These are phyloP conservation scores for Brachynemurus nebulosus DNA, from an alignment of 2,888 invertebrate genomes.

Conservation along the genomic window DNA sequence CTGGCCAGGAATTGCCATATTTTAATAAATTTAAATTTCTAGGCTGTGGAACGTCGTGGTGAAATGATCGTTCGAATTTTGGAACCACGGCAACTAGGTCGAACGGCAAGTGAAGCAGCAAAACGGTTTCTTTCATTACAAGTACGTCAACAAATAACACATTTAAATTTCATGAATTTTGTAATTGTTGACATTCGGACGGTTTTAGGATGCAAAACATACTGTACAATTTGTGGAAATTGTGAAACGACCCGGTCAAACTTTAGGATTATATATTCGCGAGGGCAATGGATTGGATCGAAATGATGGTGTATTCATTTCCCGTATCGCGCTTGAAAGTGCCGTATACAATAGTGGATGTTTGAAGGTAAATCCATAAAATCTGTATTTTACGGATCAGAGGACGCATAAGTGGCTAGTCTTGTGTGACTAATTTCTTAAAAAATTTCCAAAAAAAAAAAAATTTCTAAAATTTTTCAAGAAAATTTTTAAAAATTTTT, in stretches of 20 bases:
- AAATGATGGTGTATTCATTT: slow-evolving; percentile 95
- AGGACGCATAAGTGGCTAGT: no score
- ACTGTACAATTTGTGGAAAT: slow-evolving; percentile 91
- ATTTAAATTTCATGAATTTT: not conserved
- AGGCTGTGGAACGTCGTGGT: slow-evolving; percentile 79
- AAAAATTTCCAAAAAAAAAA: no score
- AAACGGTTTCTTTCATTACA: slow-evolving; percentile 72
- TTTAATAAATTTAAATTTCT: slow-evolving; percentile 16
- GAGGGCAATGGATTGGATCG: slow-evolving; percentile 98
- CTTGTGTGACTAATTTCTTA: no score
- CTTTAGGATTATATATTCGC: slow-evolving; percentile 91
- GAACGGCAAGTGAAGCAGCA: slow-evolving; percentile 74
- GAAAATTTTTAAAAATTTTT: no score
- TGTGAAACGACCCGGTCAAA: slow-evolving; percentile 97
- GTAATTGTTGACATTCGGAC: not conserved
- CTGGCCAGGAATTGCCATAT: not conserved
- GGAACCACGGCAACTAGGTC: slow-evolving; percentile 75
- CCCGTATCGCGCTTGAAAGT: slow-evolving; percentile 87
- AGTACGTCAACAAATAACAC: no score
- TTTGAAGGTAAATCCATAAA: slow-evolving; percentile 46
- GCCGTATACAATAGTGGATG: slow-evolving; percentile 96
- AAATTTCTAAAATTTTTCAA: no score
- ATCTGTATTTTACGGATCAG: not conserved
- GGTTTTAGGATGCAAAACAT: slow-evolving; percentile 52
- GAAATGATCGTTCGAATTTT: slow-evolving; percentile 92